Conservation (phyloP, 2,797 vertebrate species). For the Buphagus erythrorhynchus region DNA sequence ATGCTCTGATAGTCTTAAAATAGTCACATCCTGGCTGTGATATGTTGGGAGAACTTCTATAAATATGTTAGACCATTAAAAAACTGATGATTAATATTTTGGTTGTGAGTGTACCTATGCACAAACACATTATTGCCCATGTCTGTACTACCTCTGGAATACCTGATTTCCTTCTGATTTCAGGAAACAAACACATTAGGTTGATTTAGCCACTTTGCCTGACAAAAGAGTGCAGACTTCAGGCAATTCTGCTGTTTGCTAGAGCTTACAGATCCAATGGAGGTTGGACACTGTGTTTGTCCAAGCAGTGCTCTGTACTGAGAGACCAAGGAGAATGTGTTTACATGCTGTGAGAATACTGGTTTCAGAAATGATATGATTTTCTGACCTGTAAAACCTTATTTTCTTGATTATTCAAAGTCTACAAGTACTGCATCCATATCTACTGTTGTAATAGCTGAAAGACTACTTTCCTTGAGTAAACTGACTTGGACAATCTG, state of each 20-base stretch:
- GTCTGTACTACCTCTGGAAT: background rate
- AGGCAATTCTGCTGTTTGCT: background rate
- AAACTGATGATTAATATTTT: background rate
- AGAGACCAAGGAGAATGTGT: background rate
- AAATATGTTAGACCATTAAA: background rate
- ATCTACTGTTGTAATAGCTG: background rate
- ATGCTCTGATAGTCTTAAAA: background rate
- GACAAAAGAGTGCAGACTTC: background rate
- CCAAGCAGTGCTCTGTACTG: background rate
- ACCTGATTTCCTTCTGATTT: background rate
- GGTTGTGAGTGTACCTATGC: background rate
- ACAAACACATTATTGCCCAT: background rate
- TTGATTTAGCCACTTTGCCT: background rate
- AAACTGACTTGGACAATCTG: background rate
- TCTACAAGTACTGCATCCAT: background rate
- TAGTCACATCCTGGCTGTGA: background rate
- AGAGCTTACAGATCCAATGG: background rate
- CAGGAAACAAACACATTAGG: background rate
- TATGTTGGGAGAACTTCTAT: background rate
- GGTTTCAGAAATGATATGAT: background rate
- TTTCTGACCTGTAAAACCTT: background rate
- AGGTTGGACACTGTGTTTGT: background rate
- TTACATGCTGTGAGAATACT: background rate
- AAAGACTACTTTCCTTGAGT: background rate
- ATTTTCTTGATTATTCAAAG: background rate